Percentiles rank a stretch among this genome's conserved stretches.
Evolutionary conservation across 23 tunicate species (phyloP).

Genomic region (Halocynthia aurantium): DNA sequence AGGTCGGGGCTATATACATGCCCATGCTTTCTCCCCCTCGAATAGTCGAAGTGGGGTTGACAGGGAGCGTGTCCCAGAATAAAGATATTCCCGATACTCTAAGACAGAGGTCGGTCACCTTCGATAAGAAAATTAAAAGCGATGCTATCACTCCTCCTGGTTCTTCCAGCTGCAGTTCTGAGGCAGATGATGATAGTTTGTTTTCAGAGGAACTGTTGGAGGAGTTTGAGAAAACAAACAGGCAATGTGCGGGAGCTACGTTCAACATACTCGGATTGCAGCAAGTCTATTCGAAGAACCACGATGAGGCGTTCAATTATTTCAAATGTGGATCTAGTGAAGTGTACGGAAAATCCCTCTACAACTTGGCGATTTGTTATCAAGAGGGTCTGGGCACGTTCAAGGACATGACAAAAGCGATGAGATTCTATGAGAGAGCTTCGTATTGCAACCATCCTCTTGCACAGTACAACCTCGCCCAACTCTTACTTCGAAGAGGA

Average conservation of each 20-base stretch:
- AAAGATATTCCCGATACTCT: background rate
- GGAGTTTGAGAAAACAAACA: background rate
- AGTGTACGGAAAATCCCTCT: slow-evolving; percentile 2
- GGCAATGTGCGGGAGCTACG: slow-evolving; percentile 2
- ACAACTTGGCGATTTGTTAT: slow-evolving; percentile 6
- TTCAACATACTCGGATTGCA: slow-evolving; percentile 4
- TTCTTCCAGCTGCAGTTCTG: background rate
- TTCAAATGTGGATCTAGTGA: background rate
- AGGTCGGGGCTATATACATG: background rate
- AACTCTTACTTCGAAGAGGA: background rate
- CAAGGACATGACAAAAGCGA: background rate
- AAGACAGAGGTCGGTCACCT: background rate
- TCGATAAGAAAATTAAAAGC: background rate
- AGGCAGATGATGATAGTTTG: background rate
- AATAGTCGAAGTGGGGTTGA: background rate
- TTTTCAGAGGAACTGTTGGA: background rate
- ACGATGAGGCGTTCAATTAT: background rate
- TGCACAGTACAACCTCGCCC: slow-evolving; percentile 5
- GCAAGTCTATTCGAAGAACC: background rate
- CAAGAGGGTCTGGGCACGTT: background rate
- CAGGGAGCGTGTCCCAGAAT: background rate
- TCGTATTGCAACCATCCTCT: background rate
- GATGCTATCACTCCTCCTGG: background rate
- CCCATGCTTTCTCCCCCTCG: background rate
- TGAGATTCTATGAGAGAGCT: background rate